Base-by-base conservation (phyloP, 2,797 vertebrate species). In the Eidolon dupreanum region DNA sequence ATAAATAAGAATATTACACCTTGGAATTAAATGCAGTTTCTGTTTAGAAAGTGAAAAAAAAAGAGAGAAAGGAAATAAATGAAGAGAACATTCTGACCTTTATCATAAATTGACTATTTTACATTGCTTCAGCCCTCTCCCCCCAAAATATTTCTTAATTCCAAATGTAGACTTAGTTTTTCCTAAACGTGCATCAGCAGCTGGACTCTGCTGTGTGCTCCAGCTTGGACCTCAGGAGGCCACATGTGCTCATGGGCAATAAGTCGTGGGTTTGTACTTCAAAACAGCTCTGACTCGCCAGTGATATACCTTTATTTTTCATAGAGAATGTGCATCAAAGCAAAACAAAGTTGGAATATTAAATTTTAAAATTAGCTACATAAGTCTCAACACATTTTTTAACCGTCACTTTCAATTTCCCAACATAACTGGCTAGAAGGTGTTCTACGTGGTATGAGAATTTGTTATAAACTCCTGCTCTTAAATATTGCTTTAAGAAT, bases 301-400 rank as follows among this genome's bases (percentile, higher is more conserved):
- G 97, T 92, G 95, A 94, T 90, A 96, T 33, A 74, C 41, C 81
- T 96, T 92, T 96, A 71, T 93, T 97, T 94, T 93, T 91, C 86
- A 91, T 15, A 85, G 88, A 97, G 82, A 97, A 94, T 95, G 92
- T 95, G 95, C 83, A 98, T 92, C 57, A 71, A 89, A 97, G 91
- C 70, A 97, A 97, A 97, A 97, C 88, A 96, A 97, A 70, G 63
- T 95, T 82, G 49, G 82, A 88, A 85, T 75, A 95, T 82, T 94
- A 88, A 94, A 97, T 96, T 92, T 86, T 98, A 95, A 16, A n/a
- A 93, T 65, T 53, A 96, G 73, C 90, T 86, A 84, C 66, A 84
- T 93, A 95, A 78, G 94, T 71, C 88, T 86, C 91, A 93, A 94
- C 92, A 94, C 33, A 94, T 3, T 20, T 92, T 92, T 91, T 81